A percentile compares a stretch with the other conserved stretches of the same genome.
These are phyloP conservation scores for Magallana nippona DNA, from an alignment of 2,888 invertebrate species.

Conservation along the genomic window DNA sequence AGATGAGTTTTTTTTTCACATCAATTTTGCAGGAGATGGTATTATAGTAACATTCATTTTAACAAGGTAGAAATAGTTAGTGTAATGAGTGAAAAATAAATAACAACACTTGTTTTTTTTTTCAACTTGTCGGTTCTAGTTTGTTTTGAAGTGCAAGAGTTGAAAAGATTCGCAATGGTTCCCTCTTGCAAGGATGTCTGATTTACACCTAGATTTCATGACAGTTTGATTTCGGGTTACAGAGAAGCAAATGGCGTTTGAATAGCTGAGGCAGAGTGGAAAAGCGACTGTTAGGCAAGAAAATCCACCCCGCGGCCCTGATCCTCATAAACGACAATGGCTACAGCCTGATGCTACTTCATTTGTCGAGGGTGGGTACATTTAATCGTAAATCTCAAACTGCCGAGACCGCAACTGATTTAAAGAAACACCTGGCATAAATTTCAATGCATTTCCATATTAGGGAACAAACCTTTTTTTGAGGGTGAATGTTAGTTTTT, in stretches of 20 bases:
- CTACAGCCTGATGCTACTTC: slow-evolving; percentile 4
- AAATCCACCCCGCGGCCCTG: neutral
- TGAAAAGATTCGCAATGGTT: neutral
- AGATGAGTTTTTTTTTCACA: too few species aligned
- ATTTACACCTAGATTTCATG: neutral
- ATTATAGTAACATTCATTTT: too few species aligned
- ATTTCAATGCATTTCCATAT: neutral
- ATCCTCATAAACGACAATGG: neutral
- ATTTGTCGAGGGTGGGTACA: slow-evolving; percentile 13
- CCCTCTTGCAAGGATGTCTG: neutral
- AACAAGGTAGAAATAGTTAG: too few species aligned
- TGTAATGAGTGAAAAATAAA: too few species aligned
- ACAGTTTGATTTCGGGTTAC: slow-evolving; percentile 16
- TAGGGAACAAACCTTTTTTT: neutral
- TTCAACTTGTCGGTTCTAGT: neutral
- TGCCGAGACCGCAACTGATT: neutral
- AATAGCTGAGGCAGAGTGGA: neutral
- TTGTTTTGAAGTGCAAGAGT: neutral
- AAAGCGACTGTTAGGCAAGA: neutral
- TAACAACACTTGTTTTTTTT: too few species aligned
- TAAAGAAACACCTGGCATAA: slow-evolving; percentile 19
- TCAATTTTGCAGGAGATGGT: too few species aligned
- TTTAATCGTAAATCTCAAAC: slow-evolving; percentile 24
- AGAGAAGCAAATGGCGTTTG: neutral
- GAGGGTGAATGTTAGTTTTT: neutral